Percentiles rank a stretch among this genome's conserved stretches.
Evolutionary conservation across 2,797 vertebrate genomes (phyloP).

Genomic region (Phoxinus dragarum): DNA sequence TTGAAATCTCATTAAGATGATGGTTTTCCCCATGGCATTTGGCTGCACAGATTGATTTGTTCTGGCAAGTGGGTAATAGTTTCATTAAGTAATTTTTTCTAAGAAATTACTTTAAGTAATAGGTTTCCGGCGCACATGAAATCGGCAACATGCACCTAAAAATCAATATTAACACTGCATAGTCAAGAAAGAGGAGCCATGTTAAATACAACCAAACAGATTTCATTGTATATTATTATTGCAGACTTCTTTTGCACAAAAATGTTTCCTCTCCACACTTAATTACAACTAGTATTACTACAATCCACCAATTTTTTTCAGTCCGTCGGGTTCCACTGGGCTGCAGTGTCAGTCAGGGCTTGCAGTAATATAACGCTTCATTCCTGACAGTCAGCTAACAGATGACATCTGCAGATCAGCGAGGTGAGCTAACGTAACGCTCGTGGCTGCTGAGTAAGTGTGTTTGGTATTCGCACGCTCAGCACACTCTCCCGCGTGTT

Average conservation of each 20-base stretch:
- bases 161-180: background rate
- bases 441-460: slow-evolving; percentile 30
- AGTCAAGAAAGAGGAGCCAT: background rate
- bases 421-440: slow-evolving; percentile 34
- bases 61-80: background rate
- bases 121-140: background rate
- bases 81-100: background rate
- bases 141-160: background rate
- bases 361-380: background rate
- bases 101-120: background rate
- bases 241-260: background rate
- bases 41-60: slow-evolving; percentile 1
- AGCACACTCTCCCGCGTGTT: slow-evolving; percentile 13
- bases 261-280: background rate
- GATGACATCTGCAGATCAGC: slow-evolving; percentile 24
- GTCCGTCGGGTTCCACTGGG: slow-evolving; percentile 15
- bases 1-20: background rate
- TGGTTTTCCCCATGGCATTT: background rate
- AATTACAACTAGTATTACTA: background rate
- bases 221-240: background rate
- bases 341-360: background rate
- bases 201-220: background rate
- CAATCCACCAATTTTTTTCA: slow-evolving; percentile 1
- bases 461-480: slow-evolving; percentile 20
- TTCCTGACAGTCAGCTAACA: slow-evolving; percentile 44